Percentiles rank a stretch among this genome's conserved stretches.
Conservation (phyloP, 2,888 invertebrate species). For the Plagiodera versicolora region DNA sequence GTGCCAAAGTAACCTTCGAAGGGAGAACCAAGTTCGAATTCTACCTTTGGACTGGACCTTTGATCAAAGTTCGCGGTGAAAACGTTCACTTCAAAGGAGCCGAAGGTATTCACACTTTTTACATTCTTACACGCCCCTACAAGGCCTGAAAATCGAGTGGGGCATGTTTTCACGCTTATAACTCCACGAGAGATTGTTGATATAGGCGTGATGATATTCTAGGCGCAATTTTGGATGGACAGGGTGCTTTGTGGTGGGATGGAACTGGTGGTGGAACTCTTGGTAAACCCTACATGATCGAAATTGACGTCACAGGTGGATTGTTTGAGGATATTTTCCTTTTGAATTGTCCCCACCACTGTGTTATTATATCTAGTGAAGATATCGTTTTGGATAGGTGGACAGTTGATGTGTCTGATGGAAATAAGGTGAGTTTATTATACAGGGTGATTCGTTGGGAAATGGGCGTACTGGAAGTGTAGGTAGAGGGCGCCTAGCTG, state of each 20-base stretch:
- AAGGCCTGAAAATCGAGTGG: too few relatives aligned
- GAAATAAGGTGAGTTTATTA: slow-evolving; percentile 31
- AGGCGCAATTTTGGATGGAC: slow-evolving; percentile 20
- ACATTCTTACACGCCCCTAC: too few relatives aligned
- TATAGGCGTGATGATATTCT: neutral
- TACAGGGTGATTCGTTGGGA: too few relatives aligned
- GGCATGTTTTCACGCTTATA: too few relatives aligned
- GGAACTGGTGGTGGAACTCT: slow-evolving; percentile 10
- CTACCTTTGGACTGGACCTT: slow-evolving; percentile 22
- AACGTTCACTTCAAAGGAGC: slow-evolving; percentile 18
- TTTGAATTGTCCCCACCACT: slow-evolving; percentile 31
- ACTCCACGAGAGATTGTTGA: neutral
- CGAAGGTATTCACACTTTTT: slow-evolving; percentile 16
- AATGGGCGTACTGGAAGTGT: too few relatives aligned
- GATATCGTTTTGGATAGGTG: slow-evolving; percentile 24
- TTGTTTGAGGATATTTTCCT: slow-evolving; percentile 26
- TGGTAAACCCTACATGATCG: slow-evolving; percentile 18
- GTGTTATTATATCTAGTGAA: slow-evolving; percentile 22
- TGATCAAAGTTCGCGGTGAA: slow-evolving; percentile 19
- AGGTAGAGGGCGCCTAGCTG: too few relatives aligned
- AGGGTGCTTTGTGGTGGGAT: slow-evolving; percentile 20
- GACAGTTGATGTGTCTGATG: slow-evolving; percentile 28
- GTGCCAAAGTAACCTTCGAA: slow-evolving; percentile 17
- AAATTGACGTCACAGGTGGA: slow-evolving; percentile 21
- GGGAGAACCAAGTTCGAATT: slow-evolving; percentile 19